Conservation (phyloP, 30 jellyfish, hydroid and myxozoan genomes). For the Sanderia malayensis region DNA sequence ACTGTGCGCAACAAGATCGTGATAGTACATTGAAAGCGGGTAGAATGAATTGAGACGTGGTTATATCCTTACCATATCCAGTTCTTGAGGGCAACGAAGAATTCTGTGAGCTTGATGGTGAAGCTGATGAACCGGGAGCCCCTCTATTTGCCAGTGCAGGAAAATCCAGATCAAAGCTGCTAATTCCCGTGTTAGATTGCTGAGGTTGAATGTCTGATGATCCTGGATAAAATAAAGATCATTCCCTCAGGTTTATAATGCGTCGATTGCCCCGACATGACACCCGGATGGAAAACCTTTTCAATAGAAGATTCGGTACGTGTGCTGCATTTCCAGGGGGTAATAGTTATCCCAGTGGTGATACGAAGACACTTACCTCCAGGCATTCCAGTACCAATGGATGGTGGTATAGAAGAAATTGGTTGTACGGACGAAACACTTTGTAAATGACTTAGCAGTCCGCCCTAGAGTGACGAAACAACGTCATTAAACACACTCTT, state of each 20-base stretch:
- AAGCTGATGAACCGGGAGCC: conserved; percentile 65
- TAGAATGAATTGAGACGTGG: too few relatives aligned
- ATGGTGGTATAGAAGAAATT: conserved; percentile 46
- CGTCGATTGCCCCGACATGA: too few relatives aligned
- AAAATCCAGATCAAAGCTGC: conserved; percentile 82
- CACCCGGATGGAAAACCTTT: too few relatives aligned
- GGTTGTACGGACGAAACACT: conserved; percentile 52
- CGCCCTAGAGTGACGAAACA: conserved; percentile 17
- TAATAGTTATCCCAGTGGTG: too few relatives aligned
- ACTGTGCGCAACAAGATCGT: too few relatives aligned
- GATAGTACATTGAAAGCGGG: too few relatives aligned
- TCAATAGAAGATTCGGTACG: too few relatives aligned
- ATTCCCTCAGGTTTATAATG: too few relatives aligned
- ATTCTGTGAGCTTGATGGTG: conserved; percentile 61
- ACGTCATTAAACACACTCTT: too few relatives aligned
- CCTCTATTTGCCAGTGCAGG: conserved; percentile 96
- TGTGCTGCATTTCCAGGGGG: too few relatives aligned
- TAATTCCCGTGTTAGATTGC: conserved; percentile 47
- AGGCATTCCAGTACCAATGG: conserved; percentile 40
- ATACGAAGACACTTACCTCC: too few relatives aligned
- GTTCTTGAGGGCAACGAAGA: conserved; percentile 54
- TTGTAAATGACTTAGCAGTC: conserved; percentile 45
- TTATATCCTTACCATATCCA: conserved; percentile 65
- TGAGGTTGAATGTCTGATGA: conserved; percentile 35
- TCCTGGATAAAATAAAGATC: too few relatives aligned